Conservation (phyloP, 1,140 invertebrate species). For the Drosophila guanche region DNA sequence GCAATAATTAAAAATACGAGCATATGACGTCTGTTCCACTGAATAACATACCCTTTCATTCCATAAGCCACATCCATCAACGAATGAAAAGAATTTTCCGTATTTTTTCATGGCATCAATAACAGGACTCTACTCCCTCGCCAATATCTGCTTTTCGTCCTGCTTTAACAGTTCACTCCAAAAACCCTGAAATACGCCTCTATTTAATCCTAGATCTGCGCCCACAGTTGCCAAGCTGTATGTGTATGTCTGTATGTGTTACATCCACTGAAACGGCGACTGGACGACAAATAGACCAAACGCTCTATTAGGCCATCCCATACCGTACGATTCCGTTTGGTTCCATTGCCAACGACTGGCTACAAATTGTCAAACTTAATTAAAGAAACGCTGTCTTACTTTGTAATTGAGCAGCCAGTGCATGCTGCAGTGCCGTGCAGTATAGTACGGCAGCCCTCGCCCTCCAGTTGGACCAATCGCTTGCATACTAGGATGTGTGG, state of each 20-base stretch:
- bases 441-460: conserved; percentile 5
- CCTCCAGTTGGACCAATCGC: background rate
- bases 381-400: conserved; percentile 79
- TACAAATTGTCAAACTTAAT: conserved; percentile 80
- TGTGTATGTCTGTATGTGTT: background rate
- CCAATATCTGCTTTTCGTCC: too few relatives aligned
- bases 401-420: conserved; percentile 63
- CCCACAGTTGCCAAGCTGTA: too few relatives aligned
- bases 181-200: background rate
- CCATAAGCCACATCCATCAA: background rate
- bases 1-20: too few relatives aligned
- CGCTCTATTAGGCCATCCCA: conserved; percentile 31
- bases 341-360: conserved; percentile 54
- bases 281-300: conserved; percentile 33
- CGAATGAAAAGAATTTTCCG: background rate
- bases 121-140: background rate
- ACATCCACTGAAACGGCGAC: conserved; percentile 1
- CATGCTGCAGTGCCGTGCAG: conserved; percentile 14
- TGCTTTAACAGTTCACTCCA: background rate
- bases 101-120: background rate
- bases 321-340: conserved; percentile 2
- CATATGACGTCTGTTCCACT: too few relatives aligned
- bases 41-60: background rate
- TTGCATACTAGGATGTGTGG: too few relatives aligned
- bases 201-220: background rate